Evolutionary conservation across 2,888 invertebrate genomes (phyloP).

Genomic region (Anaspis maculata): DNA sequence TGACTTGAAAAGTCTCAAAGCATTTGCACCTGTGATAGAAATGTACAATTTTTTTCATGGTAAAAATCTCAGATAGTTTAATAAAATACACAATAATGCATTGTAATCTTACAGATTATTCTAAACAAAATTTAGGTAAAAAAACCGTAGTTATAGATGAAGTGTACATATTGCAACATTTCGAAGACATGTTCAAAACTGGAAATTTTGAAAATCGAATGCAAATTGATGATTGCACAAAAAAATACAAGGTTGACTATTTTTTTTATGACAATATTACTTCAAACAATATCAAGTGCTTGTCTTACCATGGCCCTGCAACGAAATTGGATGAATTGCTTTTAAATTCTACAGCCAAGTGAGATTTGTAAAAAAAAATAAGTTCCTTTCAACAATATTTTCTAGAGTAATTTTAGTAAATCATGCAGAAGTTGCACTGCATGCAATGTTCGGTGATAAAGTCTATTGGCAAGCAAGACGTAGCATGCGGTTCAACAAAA

Average conservation of each 20-base stretch:
- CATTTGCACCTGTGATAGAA: conserved; percentile 81
- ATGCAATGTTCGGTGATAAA: conserved; percentile 75
- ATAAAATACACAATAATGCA: too few relatives aligned
- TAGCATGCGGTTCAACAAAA: conserved; percentile 81
- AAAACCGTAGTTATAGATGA: conserved; percentile 63
- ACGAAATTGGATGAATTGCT: conserved; percentile 57
- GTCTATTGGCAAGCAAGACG: conserved; percentile 80
- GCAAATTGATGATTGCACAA: conserved; percentile 50
- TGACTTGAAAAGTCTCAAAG: conserved; percentile 66
- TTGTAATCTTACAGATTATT: neutral
- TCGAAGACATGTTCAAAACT: conserved; percentile 72
- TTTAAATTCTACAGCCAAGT: conserved; percentile 42
- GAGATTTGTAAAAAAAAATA: conserved; percentile 14
- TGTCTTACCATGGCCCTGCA: conserved; percentile 75
- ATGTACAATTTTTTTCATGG: conserved; percentile 69
- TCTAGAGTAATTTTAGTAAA: conserved; percentile 56
- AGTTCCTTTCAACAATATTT: conserved; percentile 4
- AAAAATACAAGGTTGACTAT: conserved; percentile 48
- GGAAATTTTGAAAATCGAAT: conserved; percentile 79
- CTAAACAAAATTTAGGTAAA: too few relatives aligned
- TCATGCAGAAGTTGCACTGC: conserved; percentile 80
- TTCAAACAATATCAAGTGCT: conserved; percentile 58
- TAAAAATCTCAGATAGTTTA: too few relatives aligned
- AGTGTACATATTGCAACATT: conserved; percentile 77
- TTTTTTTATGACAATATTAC: conserved; percentile 67